Evolutionary conservation across 1,140 invertebrate species (phyloP).

Genomic region (Lepeophtheirus salmonis): DNA sequence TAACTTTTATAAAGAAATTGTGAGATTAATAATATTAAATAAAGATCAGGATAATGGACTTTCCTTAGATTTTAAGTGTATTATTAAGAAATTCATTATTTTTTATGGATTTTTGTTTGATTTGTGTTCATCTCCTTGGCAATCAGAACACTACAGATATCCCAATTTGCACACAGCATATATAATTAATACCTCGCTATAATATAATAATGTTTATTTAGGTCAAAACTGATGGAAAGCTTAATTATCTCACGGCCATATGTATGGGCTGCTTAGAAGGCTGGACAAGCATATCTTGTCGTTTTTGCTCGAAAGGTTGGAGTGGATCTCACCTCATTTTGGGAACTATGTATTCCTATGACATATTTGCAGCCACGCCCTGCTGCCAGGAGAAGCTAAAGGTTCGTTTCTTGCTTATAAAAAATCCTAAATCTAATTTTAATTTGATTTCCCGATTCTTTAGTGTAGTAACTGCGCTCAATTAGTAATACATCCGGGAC

Average conservation of each 20-base stretch:
- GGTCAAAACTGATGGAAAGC: constrained; percentile 50
- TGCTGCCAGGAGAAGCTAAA: constrained; percentile 80
- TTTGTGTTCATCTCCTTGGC: too few relatives aligned
- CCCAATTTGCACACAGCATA: too few relatives aligned
- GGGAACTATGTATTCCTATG: constrained; percentile 92
- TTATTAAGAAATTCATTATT: too few relatives aligned
- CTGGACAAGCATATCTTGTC: constrained; percentile 47
- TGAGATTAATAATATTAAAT: too few relatives aligned
- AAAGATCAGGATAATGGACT: too few relatives aligned
- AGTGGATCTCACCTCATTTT: constrained; percentile 76
- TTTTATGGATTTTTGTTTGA: too few relatives aligned
- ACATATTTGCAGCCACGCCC: constrained; percentile 87
- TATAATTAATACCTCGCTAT: neutral
- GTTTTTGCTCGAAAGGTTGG: constrained; percentile 66
- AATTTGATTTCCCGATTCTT: constrained; percentile 19
- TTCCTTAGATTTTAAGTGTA: too few relatives aligned
- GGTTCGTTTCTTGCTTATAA: constrained; percentile 35
- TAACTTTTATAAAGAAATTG: too few relatives aligned
- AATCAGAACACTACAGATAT: too few relatives aligned
- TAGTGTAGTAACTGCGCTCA: constrained; percentile 76
- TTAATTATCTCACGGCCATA: constrained; percentile 73
- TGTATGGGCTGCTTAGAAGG: constrained; percentile 74
- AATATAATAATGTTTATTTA: constrained; percentile 31
- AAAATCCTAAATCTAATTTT: neutral
- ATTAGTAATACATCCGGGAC: constrained; percentile 59